Conservation (phyloP, 2,113 vertebrate genomes). For the Artemisiospiza belli region DNA sequence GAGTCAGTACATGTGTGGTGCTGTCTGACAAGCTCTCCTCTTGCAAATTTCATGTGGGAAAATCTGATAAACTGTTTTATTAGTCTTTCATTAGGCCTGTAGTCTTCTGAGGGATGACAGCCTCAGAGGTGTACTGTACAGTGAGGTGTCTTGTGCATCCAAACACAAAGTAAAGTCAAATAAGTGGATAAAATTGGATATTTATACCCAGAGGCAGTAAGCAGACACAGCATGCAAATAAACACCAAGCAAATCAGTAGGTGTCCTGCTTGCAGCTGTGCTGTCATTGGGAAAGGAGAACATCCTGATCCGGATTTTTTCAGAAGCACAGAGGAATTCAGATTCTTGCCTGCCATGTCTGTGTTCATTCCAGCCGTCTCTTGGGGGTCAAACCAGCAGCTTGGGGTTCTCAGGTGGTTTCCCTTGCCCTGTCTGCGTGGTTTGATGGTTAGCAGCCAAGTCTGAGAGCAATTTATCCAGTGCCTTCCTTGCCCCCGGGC, state of each 20-base stretch:
- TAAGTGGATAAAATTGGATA: neutral
- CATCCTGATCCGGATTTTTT: neutral
- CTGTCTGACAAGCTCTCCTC: neutral
- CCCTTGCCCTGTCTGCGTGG: neutral
- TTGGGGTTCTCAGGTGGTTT: neutral
- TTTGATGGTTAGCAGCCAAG: neutral
- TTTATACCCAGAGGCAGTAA: neutral
- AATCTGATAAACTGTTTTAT: neutral
- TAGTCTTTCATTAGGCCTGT: neutral
- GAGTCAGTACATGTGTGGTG: rapidly evolving
- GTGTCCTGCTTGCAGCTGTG: conserved; percentile 4
- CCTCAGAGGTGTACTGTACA: neutral
- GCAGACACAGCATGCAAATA: conserved; percentile 13
- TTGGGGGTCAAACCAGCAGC: neutral
- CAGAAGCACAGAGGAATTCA: neutral
- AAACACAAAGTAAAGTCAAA: neutral
- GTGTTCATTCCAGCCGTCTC: neutral
- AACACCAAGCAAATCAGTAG: neutral
- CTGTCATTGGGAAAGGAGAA: neutral
- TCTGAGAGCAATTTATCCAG: neutral
- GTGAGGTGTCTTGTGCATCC: neutral
- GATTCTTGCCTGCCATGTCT: neutral
- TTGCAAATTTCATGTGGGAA: neutral
- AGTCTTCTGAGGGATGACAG: neutral
- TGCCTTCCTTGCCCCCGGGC: neutral